phyloP scores from a whole-genome alignment of 2,797 vertebrate genomes.

The Sebastes steindachneri region DNA sequence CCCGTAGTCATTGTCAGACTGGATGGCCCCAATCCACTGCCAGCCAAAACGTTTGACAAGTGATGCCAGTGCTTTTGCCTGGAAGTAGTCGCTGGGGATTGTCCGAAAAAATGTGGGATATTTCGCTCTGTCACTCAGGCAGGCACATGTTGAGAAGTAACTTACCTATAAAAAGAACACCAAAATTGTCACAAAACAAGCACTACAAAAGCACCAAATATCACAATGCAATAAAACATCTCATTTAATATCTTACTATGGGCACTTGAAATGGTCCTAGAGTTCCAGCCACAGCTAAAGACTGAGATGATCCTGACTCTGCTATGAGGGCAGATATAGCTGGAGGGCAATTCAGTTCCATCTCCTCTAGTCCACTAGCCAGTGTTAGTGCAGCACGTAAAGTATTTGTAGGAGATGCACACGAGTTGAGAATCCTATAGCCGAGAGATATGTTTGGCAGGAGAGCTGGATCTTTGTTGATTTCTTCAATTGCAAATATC shows the following conservation, averaged over 20 bases:
- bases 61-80: constrained; percentile 83
- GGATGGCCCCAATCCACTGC: constrained; percentile 84
- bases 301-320: constrained; percentile 85
- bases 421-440: constrained; percentile 83
- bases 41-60: constrained; percentile 82
- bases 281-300: constrained; percentile 75
- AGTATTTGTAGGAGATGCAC: constrained; percentile 79
- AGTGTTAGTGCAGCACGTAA: constrained; percentile 78
- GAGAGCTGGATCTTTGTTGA: constrained; percentile 75
- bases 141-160: constrained; percentile 87
- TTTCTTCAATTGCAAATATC: constrained; percentile 84
- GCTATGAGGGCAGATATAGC: constrained; percentile 80
- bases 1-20: constrained; percentile 84
- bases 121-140: constrained; percentile 81
- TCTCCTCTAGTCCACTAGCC: constrained; percentile 55
- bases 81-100: constrained; percentile 84
- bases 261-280: constrained; percentile 83
- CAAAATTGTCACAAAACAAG: background rate
- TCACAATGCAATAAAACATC: background rate
- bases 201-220: background rate
- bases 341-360: constrained; percentile 60
- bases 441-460: constrained; percentile 83
- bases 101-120: constrained; percentile 86
- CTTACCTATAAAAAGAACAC: constrained; percentile 75
- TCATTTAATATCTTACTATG: constrained; percentile 66